Conservation (phyloP, 2,113 vertebrate genomes). For the Gallinago paraguaiae region DNA sequence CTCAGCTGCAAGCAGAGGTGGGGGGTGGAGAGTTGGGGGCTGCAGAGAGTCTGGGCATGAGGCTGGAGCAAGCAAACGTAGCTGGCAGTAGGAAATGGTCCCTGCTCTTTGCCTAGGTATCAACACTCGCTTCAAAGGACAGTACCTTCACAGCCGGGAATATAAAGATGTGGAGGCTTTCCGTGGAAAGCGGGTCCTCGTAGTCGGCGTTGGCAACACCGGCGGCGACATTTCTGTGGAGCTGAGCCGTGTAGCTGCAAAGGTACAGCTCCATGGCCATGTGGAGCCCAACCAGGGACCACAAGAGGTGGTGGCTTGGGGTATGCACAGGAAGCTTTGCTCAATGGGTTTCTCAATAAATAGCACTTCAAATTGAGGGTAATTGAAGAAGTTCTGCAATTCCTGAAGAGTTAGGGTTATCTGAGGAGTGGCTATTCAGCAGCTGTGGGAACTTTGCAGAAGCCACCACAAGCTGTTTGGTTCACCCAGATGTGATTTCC, state of each 20-base stretch:
- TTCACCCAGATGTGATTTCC: neutral
- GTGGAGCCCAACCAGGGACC: neutral
- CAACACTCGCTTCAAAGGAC: constrained; percentile 80
- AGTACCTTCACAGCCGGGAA: constrained; percentile 82
- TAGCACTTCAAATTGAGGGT: neutral
- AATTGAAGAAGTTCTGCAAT: neutral
- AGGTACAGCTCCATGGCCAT: constrained; percentile 60
- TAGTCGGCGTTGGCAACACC: constrained; percentile 88
- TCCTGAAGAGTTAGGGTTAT: neutral
- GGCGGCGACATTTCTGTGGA: constrained; percentile 87
- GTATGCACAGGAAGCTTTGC: neutral
- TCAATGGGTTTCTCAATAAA: neutral
- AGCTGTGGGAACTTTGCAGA: neutral
- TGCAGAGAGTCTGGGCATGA: neutral
- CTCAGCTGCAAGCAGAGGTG: neutral
- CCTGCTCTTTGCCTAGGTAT: constrained; percentile 75
- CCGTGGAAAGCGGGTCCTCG: constrained; percentile 81
- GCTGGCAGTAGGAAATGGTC: neutral
- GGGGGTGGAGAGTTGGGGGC: neutral
- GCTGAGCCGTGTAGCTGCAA: constrained; percentile 79
- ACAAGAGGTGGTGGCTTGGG: accelerated
- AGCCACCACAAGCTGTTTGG: neutral
- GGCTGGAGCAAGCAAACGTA: neutral
- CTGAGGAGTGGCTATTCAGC: neutral
- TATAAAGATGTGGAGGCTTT: constrained; percentile 80